phyloP scores from a whole-genome alignment of 2,113 vertebrate genomes.

The Chascanopsetta lugubris region DNA sequence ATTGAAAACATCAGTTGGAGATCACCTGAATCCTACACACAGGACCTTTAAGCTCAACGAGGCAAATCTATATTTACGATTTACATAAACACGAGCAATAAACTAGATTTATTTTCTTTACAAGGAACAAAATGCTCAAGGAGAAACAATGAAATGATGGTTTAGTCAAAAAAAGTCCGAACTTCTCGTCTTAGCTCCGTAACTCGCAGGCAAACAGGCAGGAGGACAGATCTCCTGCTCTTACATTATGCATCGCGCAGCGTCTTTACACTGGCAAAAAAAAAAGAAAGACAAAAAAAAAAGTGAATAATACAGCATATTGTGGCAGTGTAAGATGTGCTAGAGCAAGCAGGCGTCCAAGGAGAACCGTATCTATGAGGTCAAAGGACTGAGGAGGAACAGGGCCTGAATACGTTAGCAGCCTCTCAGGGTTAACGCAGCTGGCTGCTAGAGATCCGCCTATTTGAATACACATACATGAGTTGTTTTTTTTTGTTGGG shows the following conservation, averaged over 20 bases:
- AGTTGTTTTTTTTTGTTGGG: constrained; percentile 13
- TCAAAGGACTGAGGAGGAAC: constrained; percentile 58
- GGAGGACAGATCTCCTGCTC: constrained; percentile 63
- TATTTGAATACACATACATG: constrained; percentile 69
- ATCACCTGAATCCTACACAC: too few species aligned
- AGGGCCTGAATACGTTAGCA: constrained; percentile 62
- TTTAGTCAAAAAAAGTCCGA: constrained; percentile 14
- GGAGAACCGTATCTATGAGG: constrained; percentile 69
- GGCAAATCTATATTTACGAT: too few species aligned
- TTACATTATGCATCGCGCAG: constrained; percentile 69
- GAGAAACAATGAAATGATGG: too few species aligned
- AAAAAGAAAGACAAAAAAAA: too few species aligned
- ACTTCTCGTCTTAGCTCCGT: constrained; percentile 34
- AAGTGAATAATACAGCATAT: constrained; percentile 64
- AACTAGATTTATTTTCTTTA: too few species aligned
- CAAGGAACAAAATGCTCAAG: constrained; percentile 1
- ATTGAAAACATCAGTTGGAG: too few species aligned
- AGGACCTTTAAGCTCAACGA: too few species aligned
- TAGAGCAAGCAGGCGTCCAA: constrained; percentile 72
- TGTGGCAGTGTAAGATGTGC: constrained; percentile 66
- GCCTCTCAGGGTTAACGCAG: constrained; percentile 59
- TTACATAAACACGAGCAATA: too few species aligned
- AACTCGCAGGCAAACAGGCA: constrained; percentile 59
- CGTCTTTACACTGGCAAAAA: constrained; percentile 60
- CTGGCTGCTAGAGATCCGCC: constrained; percentile 43